Evolutionary conservation across 2,113 vertebrate species (phyloP).

Genomic region (Neomonachus schauinslandi): DNA sequence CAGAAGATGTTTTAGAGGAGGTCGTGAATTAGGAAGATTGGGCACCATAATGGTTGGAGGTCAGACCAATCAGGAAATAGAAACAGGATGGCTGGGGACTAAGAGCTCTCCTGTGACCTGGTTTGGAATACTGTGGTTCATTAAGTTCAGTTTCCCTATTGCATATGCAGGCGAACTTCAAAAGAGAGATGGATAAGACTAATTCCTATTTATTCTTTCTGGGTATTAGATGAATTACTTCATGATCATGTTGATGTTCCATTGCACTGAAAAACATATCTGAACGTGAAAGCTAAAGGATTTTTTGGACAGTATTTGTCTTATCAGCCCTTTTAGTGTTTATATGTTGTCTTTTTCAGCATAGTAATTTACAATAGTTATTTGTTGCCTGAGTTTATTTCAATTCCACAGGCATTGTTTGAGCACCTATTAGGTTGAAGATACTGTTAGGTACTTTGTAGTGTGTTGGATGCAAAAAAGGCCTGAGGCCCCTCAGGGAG

Average conservation of each 20-base stretch:
- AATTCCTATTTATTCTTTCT: background rate
- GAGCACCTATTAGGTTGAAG: background rate
- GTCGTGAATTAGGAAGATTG: slow-evolving; percentile 32
- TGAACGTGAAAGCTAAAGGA: background rate
- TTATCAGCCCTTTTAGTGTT: slow-evolving; percentile 33
- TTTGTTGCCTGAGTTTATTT: slow-evolving; percentile 42
- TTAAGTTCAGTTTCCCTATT: slow-evolving; percentile 65
- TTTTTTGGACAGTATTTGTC: background rate
- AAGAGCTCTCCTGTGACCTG: slow-evolving; percentile 71
- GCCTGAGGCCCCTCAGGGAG: background rate
- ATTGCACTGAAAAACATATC: background rate
- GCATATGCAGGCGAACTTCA: slow-evolving; percentile 18
- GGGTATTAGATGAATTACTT: slow-evolving; percentile 28
- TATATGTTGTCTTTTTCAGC: background rate
- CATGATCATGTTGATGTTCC: background rate
- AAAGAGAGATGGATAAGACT: slow-evolving; percentile 1
- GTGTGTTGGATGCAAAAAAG: background rate
- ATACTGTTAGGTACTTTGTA: background rate
- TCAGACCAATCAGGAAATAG: slow-evolving; percentile 74
- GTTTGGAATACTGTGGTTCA: slow-evolving; percentile 70
- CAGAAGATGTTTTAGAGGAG: slow-evolving; percentile 58
- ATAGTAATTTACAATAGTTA: slow-evolving; percentile 38
- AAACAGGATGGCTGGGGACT: slow-evolving; percentile 69
- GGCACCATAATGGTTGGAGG: slow-evolving; percentile 54
- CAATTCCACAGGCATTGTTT: background rate